Percentiles rank a stretch among this genome's conserved stretches.
Evolutionary conservation across 2,797 vertebrate genomes (phyloP).

Genomic region (Glyptemys insculpta): DNA sequence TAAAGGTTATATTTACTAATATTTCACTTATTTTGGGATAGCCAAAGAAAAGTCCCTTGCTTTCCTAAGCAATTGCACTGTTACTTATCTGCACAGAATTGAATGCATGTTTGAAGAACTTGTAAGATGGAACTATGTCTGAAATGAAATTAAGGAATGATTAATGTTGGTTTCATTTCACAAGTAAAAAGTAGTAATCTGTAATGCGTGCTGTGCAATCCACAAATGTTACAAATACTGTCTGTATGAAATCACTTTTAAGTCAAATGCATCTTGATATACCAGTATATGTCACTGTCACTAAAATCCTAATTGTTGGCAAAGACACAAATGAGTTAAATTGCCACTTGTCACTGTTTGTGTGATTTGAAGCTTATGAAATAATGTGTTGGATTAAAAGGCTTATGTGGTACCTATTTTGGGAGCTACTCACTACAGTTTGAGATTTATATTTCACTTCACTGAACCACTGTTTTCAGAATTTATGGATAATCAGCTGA

Average conservation of each 20-base stretch:
- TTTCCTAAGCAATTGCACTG: background rate
- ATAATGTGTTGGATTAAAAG: constrained; percentile 1
- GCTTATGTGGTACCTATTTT: constrained; percentile 5
- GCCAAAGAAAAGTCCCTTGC: background rate
- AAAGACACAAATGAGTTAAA: constrained; percentile 25
- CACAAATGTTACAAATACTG: background rate
- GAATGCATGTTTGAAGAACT: background rate
- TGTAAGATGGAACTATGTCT: background rate
- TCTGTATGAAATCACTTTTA: background rate
- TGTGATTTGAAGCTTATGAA: background rate
- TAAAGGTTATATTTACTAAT: background rate
- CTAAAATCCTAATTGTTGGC: constrained; percentile 9
- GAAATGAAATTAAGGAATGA: background rate
- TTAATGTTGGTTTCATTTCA: background rate
- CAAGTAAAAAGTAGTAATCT: fast-evolving
- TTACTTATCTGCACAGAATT: background rate
- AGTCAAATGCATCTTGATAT: background rate
- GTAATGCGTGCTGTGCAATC: background rate
- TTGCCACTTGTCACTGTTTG: constrained; percentile 26
- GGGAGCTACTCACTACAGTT: constrained; percentile 7
- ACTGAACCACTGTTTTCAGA: background rate
- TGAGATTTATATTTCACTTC: constrained; percentile 29
- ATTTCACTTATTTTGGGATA: background rate
- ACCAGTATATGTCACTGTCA: constrained; percentile 4
- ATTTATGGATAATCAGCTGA: constrained; percentile 25